These are phyloP conservation scores for Platynereis dumerilii DNA, from an alignment of 2,888 invertebrate genomes.

Conservation along the genomic window DNA sequence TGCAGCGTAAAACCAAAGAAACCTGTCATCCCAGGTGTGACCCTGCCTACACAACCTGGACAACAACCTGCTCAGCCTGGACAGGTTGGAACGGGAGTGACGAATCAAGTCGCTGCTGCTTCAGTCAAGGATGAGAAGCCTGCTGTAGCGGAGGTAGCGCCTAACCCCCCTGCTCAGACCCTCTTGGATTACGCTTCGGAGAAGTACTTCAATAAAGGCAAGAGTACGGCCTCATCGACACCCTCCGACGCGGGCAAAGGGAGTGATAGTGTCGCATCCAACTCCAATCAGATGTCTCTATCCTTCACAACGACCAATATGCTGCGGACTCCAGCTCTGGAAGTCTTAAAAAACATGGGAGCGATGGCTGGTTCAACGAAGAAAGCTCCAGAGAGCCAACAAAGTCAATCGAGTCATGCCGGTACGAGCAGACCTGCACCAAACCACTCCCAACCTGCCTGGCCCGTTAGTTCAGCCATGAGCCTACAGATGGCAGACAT, in stretches of 20 bases:
- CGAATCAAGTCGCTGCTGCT: neutral
- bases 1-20: conserved; percentile 17
- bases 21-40: neutral
- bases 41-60: too few relatives aligned
- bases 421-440: too few relatives aligned
- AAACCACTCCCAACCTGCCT: too few relatives aligned
- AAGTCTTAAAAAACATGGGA: conserved; percentile 2
- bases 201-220: conserved; percentile 15
- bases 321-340: neutral
- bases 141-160: conserved; percentile 1
- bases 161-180: neutral
- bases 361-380: neutral
- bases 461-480: too few relatives aligned
- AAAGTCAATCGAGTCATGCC: too few relatives aligned
- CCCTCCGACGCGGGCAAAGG: neutral
- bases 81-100: too few relatives aligned
- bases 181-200: conserved; percentile 23
- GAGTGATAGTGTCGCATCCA: too few relatives aligned
- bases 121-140: conserved; percentile 2
- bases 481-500: too few relatives aligned
- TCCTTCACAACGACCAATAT: conserved; percentile 5
- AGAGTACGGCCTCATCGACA: conserved; percentile 11
- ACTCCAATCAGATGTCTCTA: neutral
- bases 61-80: too few relatives aligned
- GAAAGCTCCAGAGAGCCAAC: neutral